A percentile compares a stretch with the other conserved stretches of the same genome.
phyloP scores from a whole-genome alignment of 2,888 invertebrate species.

The Drosophila ochracea region DNA sequence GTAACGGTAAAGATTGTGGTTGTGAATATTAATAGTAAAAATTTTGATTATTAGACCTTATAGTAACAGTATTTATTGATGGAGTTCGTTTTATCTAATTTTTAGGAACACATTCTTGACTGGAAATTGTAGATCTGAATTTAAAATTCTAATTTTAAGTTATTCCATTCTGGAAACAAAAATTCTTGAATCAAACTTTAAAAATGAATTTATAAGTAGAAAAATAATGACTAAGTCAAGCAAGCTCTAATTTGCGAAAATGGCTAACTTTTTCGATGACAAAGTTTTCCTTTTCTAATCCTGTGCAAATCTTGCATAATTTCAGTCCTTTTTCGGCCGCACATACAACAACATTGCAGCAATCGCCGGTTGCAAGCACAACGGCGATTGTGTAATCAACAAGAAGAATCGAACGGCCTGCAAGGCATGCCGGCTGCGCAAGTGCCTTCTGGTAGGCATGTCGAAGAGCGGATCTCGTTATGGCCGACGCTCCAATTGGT shows the following conservation, averaged over 20 bases:
- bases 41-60: neutral
- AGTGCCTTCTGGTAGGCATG: constrained; percentile 95
- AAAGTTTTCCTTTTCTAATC: neutral
- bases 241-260: too few species aligned
- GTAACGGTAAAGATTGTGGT: neutral
- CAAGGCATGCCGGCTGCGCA: constrained; percentile 94
- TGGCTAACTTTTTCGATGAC: too few species aligned
- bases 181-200: neutral
- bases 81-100: neutral
- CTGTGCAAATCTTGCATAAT: constrained; percentile 80
- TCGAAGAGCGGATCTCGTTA: constrained; percentile 96
- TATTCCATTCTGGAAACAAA: neutral
- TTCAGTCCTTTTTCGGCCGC: constrained; percentile 95
- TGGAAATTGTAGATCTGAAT: neutral
- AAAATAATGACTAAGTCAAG: neutral
- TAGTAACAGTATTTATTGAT: neutral
- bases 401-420: constrained; percentile 97
- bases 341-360: constrained; percentile 96
- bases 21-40: neutral
- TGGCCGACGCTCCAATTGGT: constrained; percentile 96
- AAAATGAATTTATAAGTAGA: neutral
- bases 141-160: neutral
- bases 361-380: constrained; percentile 96
- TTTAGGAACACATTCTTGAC: neutral
- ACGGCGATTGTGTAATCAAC: constrained; percentile 95